Conservation (phyloP, 1,140 invertebrate species). For the Caenorhabditis inopinata region DNA sequence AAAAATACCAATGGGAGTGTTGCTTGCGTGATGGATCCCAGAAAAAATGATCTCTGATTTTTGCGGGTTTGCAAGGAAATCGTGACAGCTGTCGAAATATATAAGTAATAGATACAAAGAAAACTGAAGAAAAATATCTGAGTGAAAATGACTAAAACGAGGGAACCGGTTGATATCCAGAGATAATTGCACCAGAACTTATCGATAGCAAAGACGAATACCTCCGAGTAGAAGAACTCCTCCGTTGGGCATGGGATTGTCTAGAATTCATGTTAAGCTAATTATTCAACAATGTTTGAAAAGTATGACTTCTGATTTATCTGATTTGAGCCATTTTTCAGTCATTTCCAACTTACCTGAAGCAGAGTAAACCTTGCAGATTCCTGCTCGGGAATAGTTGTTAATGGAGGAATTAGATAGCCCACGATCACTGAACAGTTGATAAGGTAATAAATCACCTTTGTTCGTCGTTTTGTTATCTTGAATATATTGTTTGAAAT, state of each 20-base stretch:
- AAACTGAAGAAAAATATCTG: neutral
- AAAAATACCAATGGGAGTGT: neutral
- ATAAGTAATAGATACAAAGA: neutral
- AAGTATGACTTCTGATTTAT: too few relatives aligned
- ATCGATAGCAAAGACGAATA: neutral
- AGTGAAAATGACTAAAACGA: neutral
- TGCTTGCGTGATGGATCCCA: neutral
- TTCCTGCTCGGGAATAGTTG: neutral
- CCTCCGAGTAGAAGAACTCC: neutral
- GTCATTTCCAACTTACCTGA: too few relatives aligned
- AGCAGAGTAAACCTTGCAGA: neutral
- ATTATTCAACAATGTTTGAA: neutral
- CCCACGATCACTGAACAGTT: neutral
- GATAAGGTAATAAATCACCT: neutral
- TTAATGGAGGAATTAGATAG: neutral
- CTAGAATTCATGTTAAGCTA: neutral
- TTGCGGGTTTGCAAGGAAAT: neutral
- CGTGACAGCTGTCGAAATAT: neutral
- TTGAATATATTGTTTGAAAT: neutral
- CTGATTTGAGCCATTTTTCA: too few relatives aligned
- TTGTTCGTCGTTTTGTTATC: neutral
- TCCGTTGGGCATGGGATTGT: conserved; percentile 1
- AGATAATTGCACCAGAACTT: conserved; percentile 1
- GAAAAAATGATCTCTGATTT: neutral
- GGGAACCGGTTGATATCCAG: neutral